Evolutionary conservation across 2,888 invertebrate species (phyloP).

Genomic region (Sepiola atlantica): DNA sequence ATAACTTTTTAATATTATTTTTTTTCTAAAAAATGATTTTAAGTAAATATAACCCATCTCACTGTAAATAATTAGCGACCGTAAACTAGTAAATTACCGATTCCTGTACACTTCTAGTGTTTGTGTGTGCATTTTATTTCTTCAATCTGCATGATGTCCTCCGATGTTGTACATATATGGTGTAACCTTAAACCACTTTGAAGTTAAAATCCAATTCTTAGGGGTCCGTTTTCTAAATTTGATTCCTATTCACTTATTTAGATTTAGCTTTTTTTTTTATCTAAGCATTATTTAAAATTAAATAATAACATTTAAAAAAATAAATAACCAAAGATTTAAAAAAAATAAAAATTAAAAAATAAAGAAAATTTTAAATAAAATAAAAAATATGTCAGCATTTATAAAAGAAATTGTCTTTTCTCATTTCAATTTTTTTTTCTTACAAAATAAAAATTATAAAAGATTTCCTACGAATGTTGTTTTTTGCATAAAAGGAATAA

Average conservation of each 20-base stretch:
- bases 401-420: background rate
- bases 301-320: background rate
- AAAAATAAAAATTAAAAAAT: background rate
- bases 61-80: no score
- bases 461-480: background rate
- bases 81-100: no score
- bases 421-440: background rate
- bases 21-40: no score
- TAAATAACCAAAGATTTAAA: background rate
- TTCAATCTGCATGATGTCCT: no score
- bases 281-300: background rate
- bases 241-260: background rate
- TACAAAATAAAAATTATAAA: slow-evolving; percentile 14
- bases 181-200: no score
- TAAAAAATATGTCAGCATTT: background rate
- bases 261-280: background rate
- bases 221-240: background rate
- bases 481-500: background rate
- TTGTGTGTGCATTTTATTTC: no score
- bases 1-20: no score
- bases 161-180: no score
- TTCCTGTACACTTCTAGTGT: no score
- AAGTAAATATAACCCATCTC: no score
- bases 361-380: background rate
- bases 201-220: no score